Evolutionary conservation across 1,140 invertebrate genomes (phyloP).

Genomic region (Drosophila asahinai): DNA sequence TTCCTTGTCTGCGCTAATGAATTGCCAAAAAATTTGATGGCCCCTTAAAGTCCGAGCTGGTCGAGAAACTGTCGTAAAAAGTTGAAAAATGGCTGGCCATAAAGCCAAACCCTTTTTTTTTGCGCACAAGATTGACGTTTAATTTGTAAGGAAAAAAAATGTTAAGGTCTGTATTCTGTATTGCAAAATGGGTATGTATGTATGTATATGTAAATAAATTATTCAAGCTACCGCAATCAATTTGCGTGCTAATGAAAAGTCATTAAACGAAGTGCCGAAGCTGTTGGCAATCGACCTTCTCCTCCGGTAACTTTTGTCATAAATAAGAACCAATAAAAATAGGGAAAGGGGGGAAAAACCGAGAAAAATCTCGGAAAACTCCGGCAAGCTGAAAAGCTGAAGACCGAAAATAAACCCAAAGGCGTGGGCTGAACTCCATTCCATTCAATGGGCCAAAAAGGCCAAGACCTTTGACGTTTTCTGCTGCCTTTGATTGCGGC

Average conservation of each 20-base stretch:
- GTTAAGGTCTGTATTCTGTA: conserved; percentile 16
- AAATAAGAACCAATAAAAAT: conserved; percentile 28
- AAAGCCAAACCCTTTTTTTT: conserved; percentile 35
- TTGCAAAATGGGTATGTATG: conserved; percentile 8
- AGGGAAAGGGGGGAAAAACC: neutral
- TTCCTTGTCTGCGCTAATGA: conserved; percentile 17
- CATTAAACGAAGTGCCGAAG: conserved; percentile 60
- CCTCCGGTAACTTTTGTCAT: conserved; percentile 28
- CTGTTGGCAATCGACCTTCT: conserved; percentile 44
- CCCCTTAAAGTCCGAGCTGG: conserved; percentile 7
- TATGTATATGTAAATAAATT: conserved; percentile 43
- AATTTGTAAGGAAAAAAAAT: conserved; percentile 18
- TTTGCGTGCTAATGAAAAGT: conserved; percentile 61
- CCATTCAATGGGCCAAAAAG: conserved; percentile 18
- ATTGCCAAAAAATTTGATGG: conserved; percentile 17
- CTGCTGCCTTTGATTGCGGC: conserved; percentile 34
- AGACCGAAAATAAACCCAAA: conserved; percentile 38
- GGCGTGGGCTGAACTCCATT: conserved; percentile 9
- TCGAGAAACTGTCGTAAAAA: conserved; percentile 22
- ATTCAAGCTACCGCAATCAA: conserved; percentile 59
- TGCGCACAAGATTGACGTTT: neutral
- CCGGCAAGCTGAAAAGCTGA: conserved; percentile 12
- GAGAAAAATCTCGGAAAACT: conserved; percentile 8
- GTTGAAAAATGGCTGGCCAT: conserved; percentile 27
- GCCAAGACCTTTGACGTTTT: conserved; percentile 50